Evolutionary conservation across 2,888 invertebrate genomes (phyloP), one percentile per base, ranked within the genome.

Genomic region (Teleiodes luculella): DNA sequence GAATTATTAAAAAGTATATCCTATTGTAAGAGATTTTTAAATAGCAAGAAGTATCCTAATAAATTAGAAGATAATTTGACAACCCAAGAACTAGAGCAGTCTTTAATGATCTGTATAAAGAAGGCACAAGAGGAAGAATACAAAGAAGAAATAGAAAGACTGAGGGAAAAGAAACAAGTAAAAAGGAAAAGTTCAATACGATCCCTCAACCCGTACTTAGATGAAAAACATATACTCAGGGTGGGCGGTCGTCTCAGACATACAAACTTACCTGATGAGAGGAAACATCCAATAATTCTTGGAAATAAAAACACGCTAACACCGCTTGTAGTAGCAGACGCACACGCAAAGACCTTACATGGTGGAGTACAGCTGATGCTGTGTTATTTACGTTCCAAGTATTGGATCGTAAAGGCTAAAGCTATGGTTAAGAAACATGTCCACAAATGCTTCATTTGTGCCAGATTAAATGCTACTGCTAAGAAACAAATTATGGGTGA

Each of bases 401-500:
- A 61, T 48, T 68, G 67, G 66, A 65, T 70, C 5, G 6, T 64
- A 0, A 50, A 54, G 36, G 61, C 45, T 5, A 71, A 68, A 46
- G 6, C 11, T 0, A 4, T 56, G 11, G 65, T 66, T 0, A 62
- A 62, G 37, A 6, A 28, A 24, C 33, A 56, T 10, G 57, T 64
- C 7, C 59, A 57, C 28, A 58, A 60, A 54, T 68, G 66, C 53
- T 18, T 63, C 6, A 55, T 56, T 45, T 68, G 67, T 57, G 57
- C 61, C 1, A 55, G 57, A 31, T 53, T 57, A 8, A 60, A 48
- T 14, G 66, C 64, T 13, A 16, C n/a, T 8, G 18, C 8, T 24
- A 43, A 18, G 18, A n/a, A 11, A 8, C 66, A 67, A 48, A 41
- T 67, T 0, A 70, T 68, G 66, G 68, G 67, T 13, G 61, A 68